Percentiles rank a stretch among this genome's conserved stretches.
These are phyloP conservation scores for Holothuria leucospilota DNA, from an alignment of 53 echinoderm and acorn worm genomes.

Conservation along the genomic window DNA sequence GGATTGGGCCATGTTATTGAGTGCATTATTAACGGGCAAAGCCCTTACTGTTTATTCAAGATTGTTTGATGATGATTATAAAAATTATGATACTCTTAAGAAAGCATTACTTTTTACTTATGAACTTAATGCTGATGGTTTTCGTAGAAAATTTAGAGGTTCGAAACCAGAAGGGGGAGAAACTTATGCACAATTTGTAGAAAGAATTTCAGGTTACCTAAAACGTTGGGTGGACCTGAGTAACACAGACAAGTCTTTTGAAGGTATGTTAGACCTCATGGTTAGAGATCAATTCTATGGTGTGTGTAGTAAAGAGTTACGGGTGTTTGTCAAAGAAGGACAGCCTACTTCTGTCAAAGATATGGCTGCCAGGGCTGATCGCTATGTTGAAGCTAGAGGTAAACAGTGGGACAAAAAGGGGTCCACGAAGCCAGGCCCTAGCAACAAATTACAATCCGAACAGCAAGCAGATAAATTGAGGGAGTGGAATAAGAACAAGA, in stretches of 20 bases:
- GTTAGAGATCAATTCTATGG: slow-evolving; percentile 59
- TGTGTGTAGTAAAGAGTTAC: slow-evolving; percentile 38
- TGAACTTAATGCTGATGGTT: slow-evolving; percentile 61
- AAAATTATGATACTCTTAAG: slow-evolving; percentile 51
- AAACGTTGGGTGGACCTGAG: slow-evolving; percentile 72
- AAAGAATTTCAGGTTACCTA: slow-evolving; percentile 47
- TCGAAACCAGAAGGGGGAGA: slow-evolving; percentile 55
- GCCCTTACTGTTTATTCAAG: slow-evolving; percentile 65
- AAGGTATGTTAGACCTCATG: slow-evolving; percentile 56
- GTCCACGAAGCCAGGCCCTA: not conserved
- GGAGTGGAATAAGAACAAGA: not conserved
- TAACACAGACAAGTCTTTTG: slow-evolving; percentile 1
- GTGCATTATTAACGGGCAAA: slow-evolving; percentile 67
- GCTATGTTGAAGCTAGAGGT: slow-evolving; percentile 65
- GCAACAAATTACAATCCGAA: not conserved
- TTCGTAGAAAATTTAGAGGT: too few relatives aligned
- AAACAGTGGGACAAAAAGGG: slow-evolving; percentile 9
- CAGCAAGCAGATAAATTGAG: not conserved
- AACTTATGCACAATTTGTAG: slow-evolving; percentile 58
- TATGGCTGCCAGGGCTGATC: slow-evolving; percentile 55
- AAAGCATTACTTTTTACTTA: slow-evolving; percentile 51
- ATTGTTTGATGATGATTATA: slow-evolving; percentile 52
- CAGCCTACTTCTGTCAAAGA: slow-evolving; percentile 44
- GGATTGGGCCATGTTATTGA: slow-evolving; percentile 63
- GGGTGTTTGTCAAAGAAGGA: slow-evolving; percentile 67